Conservation (phyloP, 2,797 vertebrate genomes). For the Sebastes hubbsi region DNA sequence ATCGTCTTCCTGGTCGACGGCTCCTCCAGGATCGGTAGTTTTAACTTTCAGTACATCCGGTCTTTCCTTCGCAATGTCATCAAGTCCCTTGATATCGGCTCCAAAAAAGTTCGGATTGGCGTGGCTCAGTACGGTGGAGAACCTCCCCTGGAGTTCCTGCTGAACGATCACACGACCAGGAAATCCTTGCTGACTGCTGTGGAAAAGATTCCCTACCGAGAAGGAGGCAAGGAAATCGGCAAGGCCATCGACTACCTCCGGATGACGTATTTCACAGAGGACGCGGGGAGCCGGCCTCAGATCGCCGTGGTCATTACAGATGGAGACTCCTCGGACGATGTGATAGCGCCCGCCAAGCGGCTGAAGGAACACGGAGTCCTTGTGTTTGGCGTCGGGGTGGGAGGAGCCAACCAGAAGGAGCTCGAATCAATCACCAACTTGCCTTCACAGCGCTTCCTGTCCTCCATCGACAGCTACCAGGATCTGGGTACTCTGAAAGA, state of each 20-base stretch:
- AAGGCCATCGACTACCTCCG: conserved; percentile 75
- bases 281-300: conserved; percentile 79
- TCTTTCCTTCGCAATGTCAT: conserved; percentile 72
- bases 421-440: conserved; percentile 76
- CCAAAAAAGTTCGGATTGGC: conserved; percentile 74
- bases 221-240: conserved; percentile 73
- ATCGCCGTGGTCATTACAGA: conserved; percentile 82
- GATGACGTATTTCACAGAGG: conserved; percentile 64
- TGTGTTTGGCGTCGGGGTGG: conserved; percentile 79
- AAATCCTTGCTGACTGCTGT: conserved; percentile 72
- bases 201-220: conserved; percentile 53
- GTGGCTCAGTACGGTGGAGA: conserved; percentile 77
- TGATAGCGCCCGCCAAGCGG: conserved; percentile 52
- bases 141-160: conserved; percentile 69
- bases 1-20: conserved; percentile 85
- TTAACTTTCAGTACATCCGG: conserved; percentile 75
- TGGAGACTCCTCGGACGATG: conserved; percentile 72
- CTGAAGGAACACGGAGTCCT: conserved; percentile 74
- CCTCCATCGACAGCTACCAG: conserved; percentile 66
- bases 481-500: conserved; percentile 52
- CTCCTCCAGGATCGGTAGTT: conserved; percentile 67
- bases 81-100: conserved; percentile 71
- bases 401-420: conserved; percentile 41
- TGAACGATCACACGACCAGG: conserved; percentile 72
- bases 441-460: conserved; percentile 76